Conservation (phyloP, 2,888 invertebrate species). For the Malacosoma neustria region DNA sequence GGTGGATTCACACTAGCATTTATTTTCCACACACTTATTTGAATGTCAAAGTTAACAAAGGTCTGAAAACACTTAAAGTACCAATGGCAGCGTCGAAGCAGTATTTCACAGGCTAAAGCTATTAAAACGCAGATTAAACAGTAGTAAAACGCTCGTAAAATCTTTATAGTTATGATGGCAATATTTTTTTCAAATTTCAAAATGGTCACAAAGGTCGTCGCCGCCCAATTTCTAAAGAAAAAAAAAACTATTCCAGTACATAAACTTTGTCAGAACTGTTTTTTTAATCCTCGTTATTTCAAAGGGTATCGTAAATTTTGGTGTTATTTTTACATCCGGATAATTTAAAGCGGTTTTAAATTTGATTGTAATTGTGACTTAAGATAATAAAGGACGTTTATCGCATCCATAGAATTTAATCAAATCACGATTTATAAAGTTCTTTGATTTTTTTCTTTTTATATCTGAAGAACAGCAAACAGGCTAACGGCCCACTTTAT, state of each 20-base stretch:
- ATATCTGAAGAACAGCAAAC: no score
- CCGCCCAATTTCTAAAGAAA: conserved; percentile 25
- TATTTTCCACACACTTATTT: background rate
- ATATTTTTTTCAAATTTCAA: conserved; percentile 57
- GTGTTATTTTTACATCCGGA: conserved; percentile 25
- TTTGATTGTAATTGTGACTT: background rate
- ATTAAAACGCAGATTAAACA: conserved; percentile 63
- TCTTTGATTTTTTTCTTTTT: no score
- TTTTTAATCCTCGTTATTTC: conserved; percentile 41
- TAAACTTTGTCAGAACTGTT: conserved; percentile 40
- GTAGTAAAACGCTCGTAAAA: conserved; percentile 65
- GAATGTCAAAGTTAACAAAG: background rate
- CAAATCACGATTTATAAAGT: no score
- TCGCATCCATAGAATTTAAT: no score
- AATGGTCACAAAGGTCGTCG: conserved; percentile 49
- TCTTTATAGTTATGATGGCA: conserved; percentile 53
- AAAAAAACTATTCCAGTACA: conserved; percentile 42
- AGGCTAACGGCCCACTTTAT: no score
- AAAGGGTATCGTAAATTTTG: conserved; percentile 54
- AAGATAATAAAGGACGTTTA: no score
- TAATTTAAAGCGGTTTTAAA: conserved; percentile 38
- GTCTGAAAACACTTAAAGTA: background rate
- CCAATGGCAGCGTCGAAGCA: conserved; percentile 23
- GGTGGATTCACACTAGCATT: background rate
- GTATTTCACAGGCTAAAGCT: conserved; percentile 40